A percentile compares a stretch with the other conserved stretches of the same genome.
Evolutionary conservation across 2,888 invertebrate genomes (phyloP).

Genomic region (Dynastes grantii): DNA sequence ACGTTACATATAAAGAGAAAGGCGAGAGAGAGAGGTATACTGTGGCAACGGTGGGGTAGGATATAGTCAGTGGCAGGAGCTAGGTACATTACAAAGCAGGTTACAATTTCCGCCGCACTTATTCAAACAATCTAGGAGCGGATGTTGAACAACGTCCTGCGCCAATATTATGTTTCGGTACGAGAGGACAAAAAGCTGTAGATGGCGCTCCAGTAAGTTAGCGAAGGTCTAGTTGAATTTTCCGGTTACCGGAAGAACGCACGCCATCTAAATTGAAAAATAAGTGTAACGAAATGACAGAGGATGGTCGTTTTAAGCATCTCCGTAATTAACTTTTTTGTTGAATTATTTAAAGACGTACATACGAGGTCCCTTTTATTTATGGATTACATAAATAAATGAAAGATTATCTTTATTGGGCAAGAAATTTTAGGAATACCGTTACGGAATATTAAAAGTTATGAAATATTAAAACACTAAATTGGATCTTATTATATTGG

Average conservation of each 20-base stretch:
- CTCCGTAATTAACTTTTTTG: no score
- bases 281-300: constrained; percentile 8
- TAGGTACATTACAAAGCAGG: constrained; percentile 51
- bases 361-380: no score
- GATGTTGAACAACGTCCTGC: constrained; percentile 55
- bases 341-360: no score
- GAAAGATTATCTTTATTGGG: no score
- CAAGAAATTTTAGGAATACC: no score
- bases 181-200: constrained; percentile 5
- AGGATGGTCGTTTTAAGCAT: background rate
- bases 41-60: background rate
- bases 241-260: constrained; percentile 32
- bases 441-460: no score
- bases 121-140: constrained; percentile 58
- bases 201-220: constrained; percentile 18
- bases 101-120: constrained; percentile 57
- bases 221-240: constrained; percentile 16
- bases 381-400: no score
- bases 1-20: constrained; percentile 4
- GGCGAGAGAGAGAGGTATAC: no score
- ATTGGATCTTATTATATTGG: no score
- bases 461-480: no score
- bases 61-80: constrained; percentile 6
- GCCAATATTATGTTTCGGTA: constrained; percentile 33
- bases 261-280: constrained; percentile 8